Evolutionary conservation across 2,113 vertebrate species (phyloP).

Genomic region (Dipodomys spectabilis): DNA sequence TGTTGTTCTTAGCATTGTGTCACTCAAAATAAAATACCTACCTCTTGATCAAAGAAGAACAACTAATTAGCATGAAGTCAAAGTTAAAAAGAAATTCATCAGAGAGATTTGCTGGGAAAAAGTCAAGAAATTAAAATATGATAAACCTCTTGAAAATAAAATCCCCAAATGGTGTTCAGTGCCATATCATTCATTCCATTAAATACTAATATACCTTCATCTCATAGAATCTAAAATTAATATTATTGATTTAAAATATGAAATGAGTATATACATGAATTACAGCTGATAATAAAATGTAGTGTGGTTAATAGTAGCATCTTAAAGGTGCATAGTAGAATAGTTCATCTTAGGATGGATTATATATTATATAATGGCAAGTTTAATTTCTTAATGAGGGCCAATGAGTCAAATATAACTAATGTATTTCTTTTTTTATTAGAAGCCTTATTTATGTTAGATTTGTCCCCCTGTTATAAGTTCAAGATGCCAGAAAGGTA

Average conservation of each 20-base stretch:
- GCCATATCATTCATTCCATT: background rate
- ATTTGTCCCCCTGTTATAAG: conserved; percentile 7
- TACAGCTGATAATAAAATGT: background rate
- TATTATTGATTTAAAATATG: conserved; percentile 6
- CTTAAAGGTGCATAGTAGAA: background rate
- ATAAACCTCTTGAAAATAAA: conserved; percentile 15
- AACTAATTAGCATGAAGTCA: conserved; percentile 13
- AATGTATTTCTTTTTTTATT: conserved; percentile 7
- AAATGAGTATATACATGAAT: background rate
- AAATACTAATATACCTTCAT: conserved; percentile 6
- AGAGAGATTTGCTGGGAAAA: background rate
- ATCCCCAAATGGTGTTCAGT: background rate
- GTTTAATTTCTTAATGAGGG: conserved; percentile 32
- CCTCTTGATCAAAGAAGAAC: background rate
- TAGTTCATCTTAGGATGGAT: background rate
- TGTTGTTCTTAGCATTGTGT: background rate
- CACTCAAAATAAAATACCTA: background rate
- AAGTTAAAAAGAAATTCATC: background rate
- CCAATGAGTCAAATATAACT: background rate
- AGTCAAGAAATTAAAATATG: background rate
- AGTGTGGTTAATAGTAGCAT: background rate
- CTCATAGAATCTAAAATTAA: background rate
- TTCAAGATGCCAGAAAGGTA: background rate
- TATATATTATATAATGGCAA: background rate
- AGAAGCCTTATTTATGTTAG: background rate